These are phyloP conservation scores for Xanthorhoe spadicearia DNA, from an alignment of 2,888 invertebrate species.

Conservation along the genomic window DNA sequence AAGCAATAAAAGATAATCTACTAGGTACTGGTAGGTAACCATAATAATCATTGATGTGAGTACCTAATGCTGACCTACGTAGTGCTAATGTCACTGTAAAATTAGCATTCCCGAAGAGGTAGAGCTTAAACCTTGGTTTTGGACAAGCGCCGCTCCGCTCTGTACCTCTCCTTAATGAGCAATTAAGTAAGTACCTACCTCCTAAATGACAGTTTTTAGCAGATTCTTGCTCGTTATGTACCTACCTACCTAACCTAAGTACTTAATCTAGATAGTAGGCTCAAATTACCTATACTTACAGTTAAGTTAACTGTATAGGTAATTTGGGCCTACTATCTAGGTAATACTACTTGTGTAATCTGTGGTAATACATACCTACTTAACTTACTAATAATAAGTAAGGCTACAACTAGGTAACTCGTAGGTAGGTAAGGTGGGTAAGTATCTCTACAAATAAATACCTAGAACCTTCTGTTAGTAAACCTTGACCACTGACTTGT, in stretches of 20 bases:
- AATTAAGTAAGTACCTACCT: too few species aligned
- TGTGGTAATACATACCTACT: too few species aligned
- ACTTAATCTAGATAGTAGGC: too few species aligned
- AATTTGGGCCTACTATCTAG: too few species aligned
- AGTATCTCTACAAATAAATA: background rate
- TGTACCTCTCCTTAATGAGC: background rate
- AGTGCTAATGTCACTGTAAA: constrained; percentile 41
- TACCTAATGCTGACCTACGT: constrained; percentile 50
- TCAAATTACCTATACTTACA: too few species aligned
- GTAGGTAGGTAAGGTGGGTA: background rate
- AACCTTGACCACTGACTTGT: background rate
- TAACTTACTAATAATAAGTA: too few species aligned
- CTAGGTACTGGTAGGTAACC: background rate
- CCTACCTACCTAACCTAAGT: too few species aligned
- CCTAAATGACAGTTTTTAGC: background rate
- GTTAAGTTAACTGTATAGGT: too few species aligned
- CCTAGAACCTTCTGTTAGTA: background rate
- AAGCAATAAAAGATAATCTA: background rate
- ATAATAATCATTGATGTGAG: constrained; percentile 18
- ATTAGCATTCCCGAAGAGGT: constrained; percentile 12
- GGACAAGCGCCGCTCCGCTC: background rate
- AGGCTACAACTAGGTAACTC: too few species aligned
- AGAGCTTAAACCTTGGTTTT: constrained; percentile 21
- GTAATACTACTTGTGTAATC: too few species aligned
- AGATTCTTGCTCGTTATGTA: too few species aligned